Conservation (phyloP, 1,140 invertebrate species). For the Stegodyphus mimosarum region DNA sequence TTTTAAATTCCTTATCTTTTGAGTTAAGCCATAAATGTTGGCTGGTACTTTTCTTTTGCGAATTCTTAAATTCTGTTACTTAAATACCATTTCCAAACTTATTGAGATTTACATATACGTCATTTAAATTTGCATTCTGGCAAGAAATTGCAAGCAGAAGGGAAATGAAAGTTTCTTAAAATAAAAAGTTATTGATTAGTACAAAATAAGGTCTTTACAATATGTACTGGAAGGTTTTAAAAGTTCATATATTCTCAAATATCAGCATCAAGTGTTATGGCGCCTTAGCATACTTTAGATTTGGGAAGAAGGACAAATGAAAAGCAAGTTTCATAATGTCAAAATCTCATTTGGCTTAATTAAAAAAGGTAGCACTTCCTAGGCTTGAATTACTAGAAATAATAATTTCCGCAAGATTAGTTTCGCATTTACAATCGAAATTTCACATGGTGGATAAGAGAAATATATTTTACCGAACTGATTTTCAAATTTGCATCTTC, state of each 20-base stretch:
- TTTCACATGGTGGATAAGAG: not conserved
- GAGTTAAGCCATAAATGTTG: too few relatives aligned
- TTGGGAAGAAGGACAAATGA: not conserved
- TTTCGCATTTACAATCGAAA: not conserved
- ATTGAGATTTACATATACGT: too few relatives aligned
- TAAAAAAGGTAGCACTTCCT: slow-evolving; percentile 5
- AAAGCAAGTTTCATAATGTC: slow-evolving; percentile 6
- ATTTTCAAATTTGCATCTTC: slow-evolving; percentile 22
- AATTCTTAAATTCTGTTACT: too few relatives aligned
- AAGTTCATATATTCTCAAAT: not conserved
- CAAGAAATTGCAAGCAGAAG: too few relatives aligned
- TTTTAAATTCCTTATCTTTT: too few relatives aligned
- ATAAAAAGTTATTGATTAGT: too few relatives aligned
- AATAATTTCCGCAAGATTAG: not conserved
- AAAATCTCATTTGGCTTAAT: not conserved
- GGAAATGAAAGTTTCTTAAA: too few relatives aligned
- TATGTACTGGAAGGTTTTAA: too few relatives aligned
- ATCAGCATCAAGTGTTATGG: not conserved
- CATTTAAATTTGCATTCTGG: too few relatives aligned
- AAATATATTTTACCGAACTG: slow-evolving; percentile 3
- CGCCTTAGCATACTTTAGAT: not conserved
- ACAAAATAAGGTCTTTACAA: too few relatives aligned
- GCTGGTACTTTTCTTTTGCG: too few relatives aligned
- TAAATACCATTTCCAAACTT: too few relatives aligned
- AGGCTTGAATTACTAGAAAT: not conserved